Base-by-base conservation (phyloP, 2,797 vertebrate species). In the Cottoperca gobio region DNA sequence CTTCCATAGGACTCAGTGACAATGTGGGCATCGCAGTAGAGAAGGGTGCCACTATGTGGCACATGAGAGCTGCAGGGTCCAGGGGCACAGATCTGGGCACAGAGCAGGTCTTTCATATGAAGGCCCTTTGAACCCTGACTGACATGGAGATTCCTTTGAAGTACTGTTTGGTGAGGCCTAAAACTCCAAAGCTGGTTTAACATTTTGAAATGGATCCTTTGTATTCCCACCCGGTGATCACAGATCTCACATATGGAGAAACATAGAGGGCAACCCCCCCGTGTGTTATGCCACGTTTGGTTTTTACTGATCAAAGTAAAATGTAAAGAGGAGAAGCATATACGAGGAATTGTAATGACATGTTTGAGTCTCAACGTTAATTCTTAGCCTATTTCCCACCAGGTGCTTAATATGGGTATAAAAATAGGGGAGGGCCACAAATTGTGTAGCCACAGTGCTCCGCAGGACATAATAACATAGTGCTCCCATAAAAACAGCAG, bases 11-110 rank as follows among this genome's bases (percentile, higher is more conserved):
- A 77, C 64, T 68, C 45, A 2, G 71, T 82, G 61, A 90, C 90
- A 92, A 92, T 92, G 83, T 80, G 82, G 70, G 81, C 88, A 90
- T 88, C 86, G 86, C 74, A 86, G 85, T 84, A 70, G 86, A 82
- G 83, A 77, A 83, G 81, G 70, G 78, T 74, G 88, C 70, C 79
- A 90, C 74, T 79, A 72, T 86, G 87, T 77, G 83, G 79, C 81
- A 85, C 78, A 87, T 82, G 80, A 65, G 86, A 79, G 70, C 79
- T 63, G 78, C 40, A 60, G 78, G 82, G 80, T 82, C 77, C 72
- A 31, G 73, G 71, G 88, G 78, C 82, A 86, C 78, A 60, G 79
- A 70, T 69, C 86, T 83, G 83, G 81, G 82, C 77, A 83, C 71
- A 83, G 79, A 86, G 73, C 1, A 4, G 74, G 57, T 76, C 90